These are phyloP conservation scores for Acrocyrtus sp. DNA, from an alignment of 2,888 invertebrate genomes.

Conservation along the genomic window DNA sequence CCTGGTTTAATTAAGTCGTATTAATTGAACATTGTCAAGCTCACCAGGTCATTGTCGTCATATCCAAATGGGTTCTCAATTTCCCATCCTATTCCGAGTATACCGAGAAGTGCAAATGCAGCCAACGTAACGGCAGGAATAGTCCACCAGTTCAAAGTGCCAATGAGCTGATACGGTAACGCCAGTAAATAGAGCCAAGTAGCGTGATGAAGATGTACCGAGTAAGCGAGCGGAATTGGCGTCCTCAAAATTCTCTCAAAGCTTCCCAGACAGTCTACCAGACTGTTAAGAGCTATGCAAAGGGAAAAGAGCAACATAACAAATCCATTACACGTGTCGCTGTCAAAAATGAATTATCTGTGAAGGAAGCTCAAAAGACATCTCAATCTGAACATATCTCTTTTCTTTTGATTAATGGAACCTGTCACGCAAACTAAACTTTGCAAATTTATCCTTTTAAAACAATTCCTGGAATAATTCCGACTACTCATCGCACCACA, in stretches of 20 bases:
- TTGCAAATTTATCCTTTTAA: too few species aligned
- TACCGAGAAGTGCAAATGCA: slow-evolving; percentile 49
- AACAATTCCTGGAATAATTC: too few species aligned
- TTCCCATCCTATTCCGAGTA: slow-evolving; percentile 49
- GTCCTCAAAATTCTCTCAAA: slow-evolving; percentile 54
- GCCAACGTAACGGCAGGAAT: slow-evolving; percentile 44
- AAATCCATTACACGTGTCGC: too few species aligned
- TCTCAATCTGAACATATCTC: too few species aligned
- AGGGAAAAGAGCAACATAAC: too few species aligned
- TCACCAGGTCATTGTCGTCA: slow-evolving; percentile 50
- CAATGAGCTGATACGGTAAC: slow-evolving; percentile 47
- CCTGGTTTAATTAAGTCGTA: neutral
- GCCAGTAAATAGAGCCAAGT: slow-evolving; percentile 49
- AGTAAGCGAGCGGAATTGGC: slow-evolving; percentile 54
- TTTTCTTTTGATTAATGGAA: too few species aligned
- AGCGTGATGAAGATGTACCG: slow-evolving; percentile 52
- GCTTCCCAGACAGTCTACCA: slow-evolving; percentile 46
- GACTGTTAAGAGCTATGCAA: slow-evolving; percentile 25
- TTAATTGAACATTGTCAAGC: neutral
- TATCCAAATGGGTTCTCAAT: slow-evolving; percentile 57
- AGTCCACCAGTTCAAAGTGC: slow-evolving; percentile 37
- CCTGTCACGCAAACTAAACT: too few species aligned
- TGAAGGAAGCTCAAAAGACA: too few species aligned
- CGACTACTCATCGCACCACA: too few species aligned
- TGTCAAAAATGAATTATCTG: too few species aligned